These are phyloP conservation scores for Meriones unguiculatus DNA, from an alignment of 2,113 vertebrate genomes.

Conservation along the genomic window DNA sequence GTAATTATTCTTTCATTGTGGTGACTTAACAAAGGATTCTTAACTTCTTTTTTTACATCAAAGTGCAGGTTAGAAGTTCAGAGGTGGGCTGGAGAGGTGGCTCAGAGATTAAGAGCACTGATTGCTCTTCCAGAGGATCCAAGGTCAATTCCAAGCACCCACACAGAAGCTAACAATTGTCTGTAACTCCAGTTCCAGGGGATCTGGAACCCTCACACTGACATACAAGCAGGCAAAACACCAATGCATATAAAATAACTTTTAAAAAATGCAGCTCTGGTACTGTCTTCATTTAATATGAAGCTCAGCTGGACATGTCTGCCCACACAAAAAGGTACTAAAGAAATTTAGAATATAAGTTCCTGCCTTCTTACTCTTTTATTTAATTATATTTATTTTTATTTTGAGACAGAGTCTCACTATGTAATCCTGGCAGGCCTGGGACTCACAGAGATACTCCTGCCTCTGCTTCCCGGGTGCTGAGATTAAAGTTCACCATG, in stretches of 20 bases:
- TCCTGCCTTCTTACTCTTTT: not conserved
- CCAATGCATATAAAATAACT: not conserved
- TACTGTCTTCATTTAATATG: not conserved
- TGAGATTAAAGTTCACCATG: not conserved
- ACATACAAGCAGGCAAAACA: not conserved
- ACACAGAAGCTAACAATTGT: not conserved
- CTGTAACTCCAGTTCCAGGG: not conserved
- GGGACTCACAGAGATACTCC: not conserved
- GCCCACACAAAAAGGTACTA: not conserved
- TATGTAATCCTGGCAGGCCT: not conserved
- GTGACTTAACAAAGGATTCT: not conserved
- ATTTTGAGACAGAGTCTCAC: not conserved
- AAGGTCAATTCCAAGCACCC: not conserved
- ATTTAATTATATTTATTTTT: not conserved
- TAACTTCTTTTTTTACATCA: not conserved
- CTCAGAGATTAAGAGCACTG: not conserved
- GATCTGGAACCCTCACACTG: not conserved
- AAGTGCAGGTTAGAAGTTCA: not conserved
- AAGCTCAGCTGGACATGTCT: not conserved
- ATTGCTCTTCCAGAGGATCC: not conserved
- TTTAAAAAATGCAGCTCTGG: not conserved
- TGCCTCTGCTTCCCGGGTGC: not conserved
- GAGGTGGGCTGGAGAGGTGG: not conserved
- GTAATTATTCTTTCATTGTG: not conserved
- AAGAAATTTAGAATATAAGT: not conserved